These are phyloP conservation scores for Tetragonula carbonaria DNA, from an alignment of 2,888 invertebrate genomes.

Conservation along the genomic window DNA sequence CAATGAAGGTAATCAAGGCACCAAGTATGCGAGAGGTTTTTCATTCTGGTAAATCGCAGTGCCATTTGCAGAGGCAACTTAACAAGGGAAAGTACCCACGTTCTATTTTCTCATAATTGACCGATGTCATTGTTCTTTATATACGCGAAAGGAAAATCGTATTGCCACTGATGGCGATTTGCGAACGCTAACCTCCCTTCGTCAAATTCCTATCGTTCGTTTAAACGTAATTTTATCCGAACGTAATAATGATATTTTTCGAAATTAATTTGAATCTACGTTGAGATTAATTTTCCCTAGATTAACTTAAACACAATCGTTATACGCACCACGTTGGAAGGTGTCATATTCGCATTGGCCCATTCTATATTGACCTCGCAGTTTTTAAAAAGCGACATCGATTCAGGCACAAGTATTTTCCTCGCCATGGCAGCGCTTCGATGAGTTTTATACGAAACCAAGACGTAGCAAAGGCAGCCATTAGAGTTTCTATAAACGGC, in stretches of 20 bases:
- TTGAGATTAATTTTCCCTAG: neutral
- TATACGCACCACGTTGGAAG: conserved; percentile 77
- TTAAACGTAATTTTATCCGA: neutral
- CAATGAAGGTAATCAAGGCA: conserved; percentile 16
- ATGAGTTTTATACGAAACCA: conserved; percentile 90
- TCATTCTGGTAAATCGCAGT: conserved; percentile 47
- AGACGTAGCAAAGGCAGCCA: conserved; percentile 86
- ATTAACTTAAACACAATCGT: conserved; percentile 2
- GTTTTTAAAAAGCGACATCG: conserved; percentile 72
- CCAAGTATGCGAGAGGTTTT: neutral
- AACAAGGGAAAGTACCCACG: conserved; percentile 80
- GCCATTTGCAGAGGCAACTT: conserved; percentile 34
- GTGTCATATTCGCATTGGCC: conserved; percentile 76
- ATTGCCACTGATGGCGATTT: conserved; percentile 21
- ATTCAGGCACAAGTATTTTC: conserved; percentile 85
- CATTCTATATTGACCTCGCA: conserved; percentile 78
- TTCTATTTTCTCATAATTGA: conserved; percentile 78
- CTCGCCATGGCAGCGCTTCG: conserved; percentile 87
- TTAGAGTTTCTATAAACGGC: conserved; percentile 72
- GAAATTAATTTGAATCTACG: neutral
- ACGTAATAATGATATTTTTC: neutral
- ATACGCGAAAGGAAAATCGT: conserved; percentile 49
- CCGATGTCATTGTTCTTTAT: conserved; percentile 76
- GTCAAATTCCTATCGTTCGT: conserved; percentile 11
- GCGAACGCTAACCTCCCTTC: conserved; percentile 50